Evolutionary conservation across 2,797 vertebrate genomes (phyloP).

Genomic region (Pangasius djambal): DNA sequence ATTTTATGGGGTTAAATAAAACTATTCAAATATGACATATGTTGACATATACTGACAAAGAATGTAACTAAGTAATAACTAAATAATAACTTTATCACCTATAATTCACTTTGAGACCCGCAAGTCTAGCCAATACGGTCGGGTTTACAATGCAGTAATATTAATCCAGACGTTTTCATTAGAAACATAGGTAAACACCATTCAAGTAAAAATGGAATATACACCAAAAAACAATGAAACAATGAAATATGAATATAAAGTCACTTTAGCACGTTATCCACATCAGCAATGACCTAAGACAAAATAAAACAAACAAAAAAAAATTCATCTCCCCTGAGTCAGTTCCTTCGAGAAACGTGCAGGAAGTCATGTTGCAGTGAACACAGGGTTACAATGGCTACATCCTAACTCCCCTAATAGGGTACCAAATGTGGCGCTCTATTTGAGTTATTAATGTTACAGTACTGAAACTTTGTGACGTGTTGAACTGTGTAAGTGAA

Average conservation of each 20-base stretch:
- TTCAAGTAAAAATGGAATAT: background rate
- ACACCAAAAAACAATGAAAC: background rate
- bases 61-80: background rate
- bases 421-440: background rate
- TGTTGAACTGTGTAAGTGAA: background rate
- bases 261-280: background rate
- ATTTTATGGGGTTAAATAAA: background rate
- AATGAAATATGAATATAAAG: background rate
- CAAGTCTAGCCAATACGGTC: background rate
- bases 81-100: background rate
- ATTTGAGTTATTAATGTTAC: background rate
- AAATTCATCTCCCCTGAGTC: background rate
- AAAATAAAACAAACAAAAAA: background rate
- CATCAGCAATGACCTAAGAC: background rate
- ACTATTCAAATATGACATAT: background rate
- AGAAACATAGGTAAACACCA: background rate
- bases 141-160: background rate
- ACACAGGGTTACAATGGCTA: no score
- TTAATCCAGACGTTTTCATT: background rate
- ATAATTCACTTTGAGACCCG: background rate
- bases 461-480: no score
- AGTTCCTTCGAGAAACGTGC: background rate
- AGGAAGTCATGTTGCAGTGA: background rate
- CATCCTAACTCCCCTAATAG: background rate
- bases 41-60: background rate